These are phyloP conservation scores for Lampris incognitus DNA, from an alignment of 2,113 vertebrate genomes.

Conservation along the genomic window DNA sequence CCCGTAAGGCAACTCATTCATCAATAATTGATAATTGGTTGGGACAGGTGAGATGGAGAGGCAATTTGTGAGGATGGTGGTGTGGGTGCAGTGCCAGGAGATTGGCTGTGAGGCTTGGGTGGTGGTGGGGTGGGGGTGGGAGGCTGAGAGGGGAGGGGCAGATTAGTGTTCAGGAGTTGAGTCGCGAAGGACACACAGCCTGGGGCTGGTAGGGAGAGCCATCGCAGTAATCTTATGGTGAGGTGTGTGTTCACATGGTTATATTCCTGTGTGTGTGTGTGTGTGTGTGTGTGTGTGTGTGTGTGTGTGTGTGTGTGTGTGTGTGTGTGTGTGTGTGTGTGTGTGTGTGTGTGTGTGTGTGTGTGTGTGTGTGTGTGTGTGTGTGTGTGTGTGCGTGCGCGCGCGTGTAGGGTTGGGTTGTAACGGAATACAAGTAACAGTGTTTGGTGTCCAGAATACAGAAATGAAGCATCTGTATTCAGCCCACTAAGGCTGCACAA, in stretches of 20 bases:
- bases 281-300: slow-evolving; percentile 23
- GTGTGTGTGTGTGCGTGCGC: too few relatives aligned
- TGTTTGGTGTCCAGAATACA: too few relatives aligned
- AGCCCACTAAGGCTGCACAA: too few relatives aligned
- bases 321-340: too few relatives aligned
- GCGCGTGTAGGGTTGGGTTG: too few relatives aligned
- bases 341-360: too few relatives aligned
- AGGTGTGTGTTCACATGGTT: not conserved
- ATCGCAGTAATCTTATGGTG: slow-evolving; percentile 25
- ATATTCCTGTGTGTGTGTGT: not conserved
- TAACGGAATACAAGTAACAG: too few relatives aligned
- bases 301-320: not conserved
- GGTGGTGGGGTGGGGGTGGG: not conserved
- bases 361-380: too few relatives aligned
- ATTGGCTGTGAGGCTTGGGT: slow-evolving; percentile 50
- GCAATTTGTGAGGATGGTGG: slow-evolving; percentile 80
- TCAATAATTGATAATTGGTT: slow-evolving; percentile 85
- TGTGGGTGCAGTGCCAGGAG: slow-evolving; percentile 70
- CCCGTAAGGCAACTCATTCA: slow-evolving; percentile 81
- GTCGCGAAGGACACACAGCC: slow-evolving; percentile 53
- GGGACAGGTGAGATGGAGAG: slow-evolving; percentile 83
- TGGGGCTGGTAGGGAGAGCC: slow-evolving; percentile 33
- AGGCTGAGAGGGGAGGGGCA: slow-evolving; percentile 30
- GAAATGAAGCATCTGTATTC: too few relatives aligned
- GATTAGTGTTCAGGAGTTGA: slow-evolving; percentile 52